Evolutionary conservation across 2,113 vertebrate species (phyloP).

Genomic region (Pseudolaguvia tuberculata): DNA sequence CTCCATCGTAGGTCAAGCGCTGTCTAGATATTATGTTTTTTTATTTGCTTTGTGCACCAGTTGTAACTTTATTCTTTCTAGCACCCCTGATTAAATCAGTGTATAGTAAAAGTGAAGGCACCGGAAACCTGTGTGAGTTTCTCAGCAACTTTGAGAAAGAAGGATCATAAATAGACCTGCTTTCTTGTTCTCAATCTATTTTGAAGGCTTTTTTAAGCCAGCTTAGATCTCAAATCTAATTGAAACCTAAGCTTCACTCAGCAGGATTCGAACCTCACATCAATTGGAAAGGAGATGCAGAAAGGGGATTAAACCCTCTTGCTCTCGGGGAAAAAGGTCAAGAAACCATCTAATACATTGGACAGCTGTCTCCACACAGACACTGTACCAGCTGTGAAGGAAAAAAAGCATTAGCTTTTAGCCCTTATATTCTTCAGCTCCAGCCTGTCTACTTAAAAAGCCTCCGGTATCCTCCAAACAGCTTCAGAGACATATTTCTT

Average conservation of each 20-base stretch:
- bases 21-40: no score
- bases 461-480: not conserved
- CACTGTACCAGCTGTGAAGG: slow-evolving; percentile 8
- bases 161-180: slow-evolving; percentile 7
- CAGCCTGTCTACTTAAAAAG: slow-evolving; percentile 1
- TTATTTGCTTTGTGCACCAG: no score
- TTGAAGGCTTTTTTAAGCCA: slow-evolving; percentile 36
- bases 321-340: slow-evolving; percentile 47
- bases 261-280: slow-evolving; percentile 39
- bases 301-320: slow-evolving; percentile 37
- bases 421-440: slow-evolving; percentile 18
- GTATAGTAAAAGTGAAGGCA: not conserved
- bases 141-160: not conserved
- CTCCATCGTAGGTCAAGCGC: no score
- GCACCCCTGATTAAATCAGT: not conserved
- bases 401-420: no score
- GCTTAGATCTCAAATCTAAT: slow-evolving; percentile 48
- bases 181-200: slow-evolving; percentile 24
- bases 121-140: slow-evolving; percentile 17
- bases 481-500: slow-evolving; percentile 26
- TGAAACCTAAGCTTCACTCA: slow-evolving; percentile 49
- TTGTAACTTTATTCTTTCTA: not conserved
- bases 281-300: slow-evolving; percentile 19
- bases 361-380: slow-evolving; percentile 18
- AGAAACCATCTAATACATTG: slow-evolving; percentile 40